Evolutionary conservation across 2,888 invertebrate genomes (phyloP), one percentile per base, ranked within the genome.

Genomic region (Antheraea assamensis): DNA sequence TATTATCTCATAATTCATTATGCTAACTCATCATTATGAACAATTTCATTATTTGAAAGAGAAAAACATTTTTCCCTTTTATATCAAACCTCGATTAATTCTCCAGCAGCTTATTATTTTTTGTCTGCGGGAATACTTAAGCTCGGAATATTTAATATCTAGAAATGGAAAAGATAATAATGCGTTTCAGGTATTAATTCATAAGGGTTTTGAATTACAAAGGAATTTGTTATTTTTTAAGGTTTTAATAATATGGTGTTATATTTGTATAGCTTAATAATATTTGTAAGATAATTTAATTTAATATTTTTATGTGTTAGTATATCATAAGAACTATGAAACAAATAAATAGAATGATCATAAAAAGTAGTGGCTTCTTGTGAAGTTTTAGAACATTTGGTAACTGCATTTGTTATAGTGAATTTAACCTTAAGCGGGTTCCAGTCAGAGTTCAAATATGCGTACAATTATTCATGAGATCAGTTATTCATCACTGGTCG

Each of bases 91-190:
- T 68, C 35, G 55, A 73, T 73, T 73, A 70, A 73, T 73, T 70
- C 61, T 71, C 47, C 47, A 47, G 70, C 35, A 61, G 55, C 70
- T 73, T 71, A 70, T 73, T 70, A 58, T 70, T 70, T 73, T 73
- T 71, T 73, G 21, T 68, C 68, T 73, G 61, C 58, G 70, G 61
- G 70, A 55, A 73, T 71, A 73, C 71, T 70, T 58, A 73, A 70
- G 58, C 47, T 70, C 21, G 21, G 70, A 71, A 71, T 70, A 61
- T 70, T 47, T 71, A 47, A 73, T 73, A 70, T 42, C 70, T 71
- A 70, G 70, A 42, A 70, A 10, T 73, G 61, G 47, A 61, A 70
- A 61, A 52, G 47, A 70, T 17, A 55, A 73, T 73, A 61, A 73
- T 35, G 24, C 27, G 30, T 55, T 35, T 30, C 42, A 71, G 71